A percentile compares a stretch with the other conserved stretches of the same genome.
These are phyloP conservation scores for Pogonomyrmex californicus DNA, from an alignment of 1,140 invertebrate genomes.

Conservation along the genomic window DNA sequence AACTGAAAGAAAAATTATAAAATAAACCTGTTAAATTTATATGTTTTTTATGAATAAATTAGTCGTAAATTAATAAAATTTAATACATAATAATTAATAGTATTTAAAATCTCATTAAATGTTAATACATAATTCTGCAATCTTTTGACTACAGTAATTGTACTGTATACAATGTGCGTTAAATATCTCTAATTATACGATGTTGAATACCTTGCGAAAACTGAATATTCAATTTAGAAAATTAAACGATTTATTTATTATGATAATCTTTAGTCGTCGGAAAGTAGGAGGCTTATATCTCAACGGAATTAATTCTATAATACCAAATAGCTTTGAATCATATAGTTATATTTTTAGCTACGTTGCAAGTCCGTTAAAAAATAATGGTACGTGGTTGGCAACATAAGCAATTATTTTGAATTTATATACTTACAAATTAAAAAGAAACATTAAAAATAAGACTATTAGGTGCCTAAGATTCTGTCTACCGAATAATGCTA, in stretches of 20 bases:
- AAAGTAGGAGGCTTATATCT: not conserved
- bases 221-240: not conserved
- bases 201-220: not conserved
- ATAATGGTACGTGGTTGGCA: too few species aligned
- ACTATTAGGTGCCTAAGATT: too few species aligned
- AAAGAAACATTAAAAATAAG: too few species aligned
- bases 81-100: not conserved
- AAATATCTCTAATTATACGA: not conserved
- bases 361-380: too few species aligned
- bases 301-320: not conserved
- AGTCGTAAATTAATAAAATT: not conserved
- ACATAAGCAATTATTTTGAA: too few species aligned
- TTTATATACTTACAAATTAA: too few species aligned
- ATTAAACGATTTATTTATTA: not conserved
- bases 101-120: constrained; percentile 1
- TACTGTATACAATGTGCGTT: not conserved
- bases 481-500: too few species aligned
- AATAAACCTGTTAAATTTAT: not conserved
- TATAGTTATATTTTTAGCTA: too few species aligned
- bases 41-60: not conserved
- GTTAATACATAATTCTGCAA: not conserved
- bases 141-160: not conserved
- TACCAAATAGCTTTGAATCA: too few species aligned
- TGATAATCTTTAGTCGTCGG: not conserved
- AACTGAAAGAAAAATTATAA: not conserved